Base-by-base conservation (phyloP, 1,140 invertebrate genomes). In the Rhizoglyphus robini region DNA sequence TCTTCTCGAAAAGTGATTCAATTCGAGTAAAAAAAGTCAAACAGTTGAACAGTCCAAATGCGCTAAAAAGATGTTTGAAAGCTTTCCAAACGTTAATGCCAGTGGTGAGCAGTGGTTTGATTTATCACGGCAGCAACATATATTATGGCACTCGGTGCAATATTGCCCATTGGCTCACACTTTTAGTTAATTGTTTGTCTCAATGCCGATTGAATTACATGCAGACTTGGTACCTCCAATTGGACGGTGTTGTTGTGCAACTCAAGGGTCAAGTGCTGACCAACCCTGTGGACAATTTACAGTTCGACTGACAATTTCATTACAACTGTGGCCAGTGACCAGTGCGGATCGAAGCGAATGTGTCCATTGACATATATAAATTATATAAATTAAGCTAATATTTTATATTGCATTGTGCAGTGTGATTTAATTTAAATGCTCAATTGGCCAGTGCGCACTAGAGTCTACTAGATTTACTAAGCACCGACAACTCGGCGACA, bases 301-400 rank as follows among this genome's bases (percentile, higher is more conserved):
- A 32, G 36, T 60, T 60, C 30, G 36, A 11, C 11, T 60, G 58
- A 32, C 3, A 29, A 4, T 60, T 60, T 23, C 51, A 54, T 54
- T 54, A 54, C 20, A 8, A 32, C 8, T 41, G 51, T 54, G 51
- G 51, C 8, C 51, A 54, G 20, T 54, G 51, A 8, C 51, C 51
- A 5, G 8, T 32, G 8, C 8, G 8, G 23, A 54, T 20, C 20
- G 51, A 54, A 27, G 8, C 8, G 23, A 54, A 5, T 54, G 51
- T 54, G 23, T 54, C 51, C 51, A 5, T 54, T 54, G 51, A 54
- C 51, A 54, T 11, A n/a, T n/a, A n/a, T n/a, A n/a, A n/a, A n/a
- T n/a, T n/a, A n/a, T n/a, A 54, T 54, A 54, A 54, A 54, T 54
- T 54, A 54, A 54, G 51, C 31, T 54, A 54, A 54, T 54, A 54